These are phyloP conservation scores for Noturus placidus DNA, from an alignment of 2,113 vertebrate species.

Conservation along the genomic window DNA sequence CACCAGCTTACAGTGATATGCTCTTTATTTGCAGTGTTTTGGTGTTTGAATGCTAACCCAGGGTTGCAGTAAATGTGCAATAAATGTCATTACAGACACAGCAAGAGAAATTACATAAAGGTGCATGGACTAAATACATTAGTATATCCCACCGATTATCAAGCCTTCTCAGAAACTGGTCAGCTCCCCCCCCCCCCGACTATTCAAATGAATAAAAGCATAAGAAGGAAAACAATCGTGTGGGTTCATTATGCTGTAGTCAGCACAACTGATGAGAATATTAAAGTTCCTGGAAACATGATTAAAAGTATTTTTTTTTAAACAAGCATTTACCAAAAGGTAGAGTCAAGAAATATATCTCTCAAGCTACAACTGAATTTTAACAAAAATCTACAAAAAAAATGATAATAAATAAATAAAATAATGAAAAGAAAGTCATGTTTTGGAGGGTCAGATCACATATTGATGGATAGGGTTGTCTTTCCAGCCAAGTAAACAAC, in stretches of 20 bases:
- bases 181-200: no score
- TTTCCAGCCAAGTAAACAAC: not conserved
- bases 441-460: not conserved
- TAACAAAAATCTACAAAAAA: not conserved
- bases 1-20: not conserved
- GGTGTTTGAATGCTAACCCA: not conserved
- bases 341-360: not conserved
- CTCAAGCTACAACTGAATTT: not conserved
- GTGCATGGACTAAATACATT: not conserved
- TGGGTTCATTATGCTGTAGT: constrained; percentile 70
- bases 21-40: not conserved
- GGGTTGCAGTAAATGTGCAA: not conserved
- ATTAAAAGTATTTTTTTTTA: not conserved
- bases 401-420: no score
- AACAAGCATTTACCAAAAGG: not conserved
- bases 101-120: not conserved
- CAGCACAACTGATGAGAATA: constrained; percentile 66
- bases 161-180: not conserved
- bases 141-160: not conserved
- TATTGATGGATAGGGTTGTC: not conserved
- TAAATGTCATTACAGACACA: not conserved
- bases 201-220: not conserved
- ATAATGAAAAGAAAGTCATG: no score
- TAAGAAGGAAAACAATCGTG: constrained; percentile 63
- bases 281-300: constrained; percentile 46